These are phyloP conservation scores for Lithophane leautieri DNA, from an alignment of 2,888 invertebrate species.

Conservation along the genomic window DNA sequence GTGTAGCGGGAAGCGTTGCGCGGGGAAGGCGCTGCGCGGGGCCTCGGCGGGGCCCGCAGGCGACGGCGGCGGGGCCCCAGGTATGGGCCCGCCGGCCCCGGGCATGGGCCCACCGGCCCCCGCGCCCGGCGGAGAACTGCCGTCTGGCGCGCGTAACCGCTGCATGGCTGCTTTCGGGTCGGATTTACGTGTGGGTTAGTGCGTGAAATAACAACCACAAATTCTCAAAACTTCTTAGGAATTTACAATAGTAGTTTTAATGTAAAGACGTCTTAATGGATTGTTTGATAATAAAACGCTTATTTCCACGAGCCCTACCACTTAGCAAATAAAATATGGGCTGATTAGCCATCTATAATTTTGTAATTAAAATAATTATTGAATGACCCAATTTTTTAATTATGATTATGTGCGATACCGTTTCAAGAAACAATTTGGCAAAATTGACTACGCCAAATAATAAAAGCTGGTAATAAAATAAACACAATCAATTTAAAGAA, in stretches of 20 bases:
- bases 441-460: neutral
- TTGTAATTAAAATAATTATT: neutral
- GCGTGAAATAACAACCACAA: neutral
- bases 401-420: too few species aligned
- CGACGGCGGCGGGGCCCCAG: constrained; percentile 64
- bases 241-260: neutral
- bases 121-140: constrained; percentile 72
- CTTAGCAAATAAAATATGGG: too few species aligned
- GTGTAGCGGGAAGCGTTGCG: constrained; percentile 87
- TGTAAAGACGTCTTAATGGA: too few species aligned
- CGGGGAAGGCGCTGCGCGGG: constrained; percentile 84
- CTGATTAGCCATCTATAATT: neutral
- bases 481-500: too few species aligned
- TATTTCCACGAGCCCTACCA: neutral
- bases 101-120: constrained; percentile 67
- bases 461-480: neutral
- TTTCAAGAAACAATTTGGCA: neutral
- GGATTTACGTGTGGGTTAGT: constrained; percentile 58
- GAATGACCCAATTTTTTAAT: constrained; percentile 65
- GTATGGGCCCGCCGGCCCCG: constrained; percentile 63
- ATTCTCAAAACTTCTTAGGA: too few species aligned
- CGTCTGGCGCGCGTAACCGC: constrained; percentile 82
- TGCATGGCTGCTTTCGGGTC: constrained; percentile 85
- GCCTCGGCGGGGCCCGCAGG: constrained; percentile 77
- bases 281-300: neutral